Evolutionary conservation across 2,113 vertebrate genomes (phyloP).

Genomic region (Cariama cristata): DNA sequence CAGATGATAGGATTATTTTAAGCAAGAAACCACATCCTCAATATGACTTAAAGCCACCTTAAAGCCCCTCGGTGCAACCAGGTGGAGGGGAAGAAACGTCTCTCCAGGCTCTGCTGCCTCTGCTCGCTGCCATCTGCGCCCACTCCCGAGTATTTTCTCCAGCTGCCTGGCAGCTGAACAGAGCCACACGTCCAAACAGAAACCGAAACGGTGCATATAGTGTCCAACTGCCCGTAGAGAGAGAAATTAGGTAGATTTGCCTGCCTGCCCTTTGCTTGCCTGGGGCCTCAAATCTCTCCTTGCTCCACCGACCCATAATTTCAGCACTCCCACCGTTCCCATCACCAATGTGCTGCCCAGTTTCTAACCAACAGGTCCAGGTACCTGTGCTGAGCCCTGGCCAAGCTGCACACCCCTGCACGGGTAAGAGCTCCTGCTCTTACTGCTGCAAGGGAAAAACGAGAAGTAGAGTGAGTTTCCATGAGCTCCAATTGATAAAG

Average conservation of each 20-base stretch:
- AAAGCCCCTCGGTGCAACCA: background rate
- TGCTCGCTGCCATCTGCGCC: background rate
- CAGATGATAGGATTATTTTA: background rate
- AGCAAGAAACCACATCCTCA: background rate
- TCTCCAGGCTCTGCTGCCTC: background rate
- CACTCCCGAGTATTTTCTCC: background rate
- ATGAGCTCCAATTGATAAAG: background rate
- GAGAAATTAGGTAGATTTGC: background rate
- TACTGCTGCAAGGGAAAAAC: background rate
- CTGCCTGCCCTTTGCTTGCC: background rate
- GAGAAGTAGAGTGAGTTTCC: background rate
- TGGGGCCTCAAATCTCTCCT: background rate
- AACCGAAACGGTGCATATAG: accelerated
- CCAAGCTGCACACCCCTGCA: background rate
- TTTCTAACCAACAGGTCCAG: background rate
- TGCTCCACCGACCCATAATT: background rate
- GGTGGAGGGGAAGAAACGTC: background rate
- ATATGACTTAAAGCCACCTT: background rate
- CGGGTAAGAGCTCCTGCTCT: background rate
- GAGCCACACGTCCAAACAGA: accelerated
- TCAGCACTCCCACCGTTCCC: background rate
- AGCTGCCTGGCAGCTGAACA: background rate
- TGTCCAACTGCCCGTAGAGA: background rate
- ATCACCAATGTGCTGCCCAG: background rate
- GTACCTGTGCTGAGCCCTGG: background rate